Base-by-base conservation (phyloP, 2,888 invertebrate species). In the Cephalotes varians region DNA sequence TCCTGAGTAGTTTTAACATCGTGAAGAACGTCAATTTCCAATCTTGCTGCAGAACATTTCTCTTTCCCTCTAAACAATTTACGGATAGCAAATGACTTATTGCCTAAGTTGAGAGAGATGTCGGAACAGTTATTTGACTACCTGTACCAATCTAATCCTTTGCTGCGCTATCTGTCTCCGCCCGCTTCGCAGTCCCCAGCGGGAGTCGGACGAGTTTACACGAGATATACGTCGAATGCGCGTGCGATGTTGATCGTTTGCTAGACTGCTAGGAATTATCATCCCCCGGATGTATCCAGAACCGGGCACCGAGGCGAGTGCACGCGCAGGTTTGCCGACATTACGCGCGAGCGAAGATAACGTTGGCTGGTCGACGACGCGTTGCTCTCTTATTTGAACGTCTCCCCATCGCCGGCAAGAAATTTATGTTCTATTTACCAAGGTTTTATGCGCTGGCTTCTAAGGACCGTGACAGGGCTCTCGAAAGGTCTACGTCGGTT, bases 181-280 rank as follows among this genome's bases (percentile, higher is more conserved):
- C 64, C 40, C 21, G 47, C 83, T 9, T 54, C 62, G 69, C 44
- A 77, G 77, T 81, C 85, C 84, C 44, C 83, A 49, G 60, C 44
- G 85, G 90, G 88, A 86, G 84, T 90, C 86, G 72, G 82, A 69
- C 85, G 80, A 89, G 89, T 89, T 89, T 89, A 84, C 90, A 84
- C 83, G 83, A 21, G 44, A 82, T 85, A 84, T 82, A 89, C 82
- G 90, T 80, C 83, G 90, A 85, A 87, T 81, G 83, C 84, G 87
- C 85, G 88, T 86, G 86, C 86, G 86, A 89, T 89, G 90, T 91
- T 91, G 90, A 91, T 90, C 91, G 87, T 89, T 91, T 90, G 91
- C 90, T 90, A 91, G 90, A 86, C 90, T 80, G 73, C 80, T 81
- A 85, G 88, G 83, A 91, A 89, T 91, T 91, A 91, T 91, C 89